phyloP scores from a whole-genome alignment of 37 sponge, comb jelly and placozoan species.

The Amphimedon queenslandica region DNA sequence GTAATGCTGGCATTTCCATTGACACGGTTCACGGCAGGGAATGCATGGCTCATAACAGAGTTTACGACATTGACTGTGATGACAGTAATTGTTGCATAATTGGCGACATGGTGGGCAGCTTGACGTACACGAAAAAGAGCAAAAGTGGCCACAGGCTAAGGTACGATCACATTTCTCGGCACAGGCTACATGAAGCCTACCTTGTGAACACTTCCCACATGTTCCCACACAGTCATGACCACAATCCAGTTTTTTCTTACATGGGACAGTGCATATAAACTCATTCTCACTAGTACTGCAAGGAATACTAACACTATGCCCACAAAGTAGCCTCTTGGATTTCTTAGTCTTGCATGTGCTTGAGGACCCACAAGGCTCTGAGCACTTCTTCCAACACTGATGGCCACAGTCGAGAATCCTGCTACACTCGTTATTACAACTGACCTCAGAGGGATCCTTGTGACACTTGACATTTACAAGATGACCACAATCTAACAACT shows the following conservation, averaged over 20 bases:
- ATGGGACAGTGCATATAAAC: slow-evolving; percentile 38
- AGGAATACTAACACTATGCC: slow-evolving; percentile 39
- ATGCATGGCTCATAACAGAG: slow-evolving; percentile 70
- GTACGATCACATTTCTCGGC: slow-evolving; percentile 50
- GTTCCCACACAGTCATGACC: slow-evolving; percentile 69
- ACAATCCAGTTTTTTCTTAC: slow-evolving; percentile 49
- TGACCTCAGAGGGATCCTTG: neutral
- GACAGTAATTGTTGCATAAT: slow-evolving; percentile 66
- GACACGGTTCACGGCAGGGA: slow-evolving; percentile 69
- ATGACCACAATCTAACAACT: slow-evolving; percentile 48
- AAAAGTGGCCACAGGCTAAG: slow-evolving; percentile 80
- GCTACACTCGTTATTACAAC: slow-evolving; percentile 51
- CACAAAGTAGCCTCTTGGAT: slow-evolving; percentile 46
- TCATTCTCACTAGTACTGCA: slow-evolving; percentile 15
- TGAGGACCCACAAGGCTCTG: slow-evolving; percentile 30
- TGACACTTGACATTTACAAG: slow-evolving; percentile 24
- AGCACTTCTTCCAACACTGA: slow-evolving; percentile 58
- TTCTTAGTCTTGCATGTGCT: slow-evolving; percentile 21
- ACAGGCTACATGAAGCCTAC: slow-evolving; percentile 75
- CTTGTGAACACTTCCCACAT: slow-evolving; percentile 57
- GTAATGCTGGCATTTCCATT: slow-evolving; percentile 76
- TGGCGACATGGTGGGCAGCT: slow-evolving; percentile 70
- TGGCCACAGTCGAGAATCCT: slow-evolving; percentile 73
- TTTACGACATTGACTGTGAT: slow-evolving; percentile 68
- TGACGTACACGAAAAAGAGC: slow-evolving; percentile 58